phyloP scores from a whole-genome alignment of 2,888 invertebrate species.

The Leucophenga montana region DNA sequence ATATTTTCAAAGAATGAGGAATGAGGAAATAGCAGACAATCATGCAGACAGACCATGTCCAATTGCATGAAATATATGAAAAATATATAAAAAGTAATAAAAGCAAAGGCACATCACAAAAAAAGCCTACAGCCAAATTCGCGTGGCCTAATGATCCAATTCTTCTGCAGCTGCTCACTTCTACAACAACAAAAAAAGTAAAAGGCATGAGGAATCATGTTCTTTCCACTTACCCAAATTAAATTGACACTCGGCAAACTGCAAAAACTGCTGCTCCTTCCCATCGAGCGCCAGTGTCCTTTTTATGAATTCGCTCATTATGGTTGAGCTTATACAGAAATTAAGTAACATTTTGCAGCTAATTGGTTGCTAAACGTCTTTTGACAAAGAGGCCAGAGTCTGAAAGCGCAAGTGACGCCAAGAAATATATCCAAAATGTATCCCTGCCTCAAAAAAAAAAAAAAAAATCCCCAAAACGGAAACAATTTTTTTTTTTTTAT shows the following conservation, averaged over 20 bases:
- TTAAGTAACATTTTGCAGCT: constrained; percentile 65
- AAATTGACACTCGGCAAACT: constrained; percentile 22
- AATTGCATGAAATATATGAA: neutral
- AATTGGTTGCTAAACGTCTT: constrained; percentile 58
- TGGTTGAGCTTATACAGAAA: constrained; percentile 45
- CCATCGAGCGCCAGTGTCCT: constrained; percentile 39
- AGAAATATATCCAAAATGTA: neutral
- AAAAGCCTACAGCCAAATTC: constrained; percentile 3
- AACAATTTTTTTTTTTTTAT: neutral
- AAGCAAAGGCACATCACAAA: too few species aligned
- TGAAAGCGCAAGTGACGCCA: neutral
- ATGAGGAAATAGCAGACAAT: too few species aligned
- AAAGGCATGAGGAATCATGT: neutral
- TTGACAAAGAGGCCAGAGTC: constrained; percentile 31
- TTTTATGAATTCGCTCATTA: constrained; percentile 61
- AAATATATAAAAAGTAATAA: neutral
- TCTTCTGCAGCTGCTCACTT: neutral
- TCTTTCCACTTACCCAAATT: constrained; percentile 16
- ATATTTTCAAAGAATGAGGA: too few species aligned
- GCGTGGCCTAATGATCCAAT: constrained; percentile 16
- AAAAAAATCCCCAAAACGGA: constrained; percentile 13
- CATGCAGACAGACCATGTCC: too few species aligned
- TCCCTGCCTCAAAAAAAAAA: constrained; percentile 4
- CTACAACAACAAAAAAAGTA: neutral
- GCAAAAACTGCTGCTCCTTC: constrained; percentile 46